phyloP scores from a whole-genome alignment of 2,888 invertebrate genomes.

The Lepetodrilus schrolli region DNA sequence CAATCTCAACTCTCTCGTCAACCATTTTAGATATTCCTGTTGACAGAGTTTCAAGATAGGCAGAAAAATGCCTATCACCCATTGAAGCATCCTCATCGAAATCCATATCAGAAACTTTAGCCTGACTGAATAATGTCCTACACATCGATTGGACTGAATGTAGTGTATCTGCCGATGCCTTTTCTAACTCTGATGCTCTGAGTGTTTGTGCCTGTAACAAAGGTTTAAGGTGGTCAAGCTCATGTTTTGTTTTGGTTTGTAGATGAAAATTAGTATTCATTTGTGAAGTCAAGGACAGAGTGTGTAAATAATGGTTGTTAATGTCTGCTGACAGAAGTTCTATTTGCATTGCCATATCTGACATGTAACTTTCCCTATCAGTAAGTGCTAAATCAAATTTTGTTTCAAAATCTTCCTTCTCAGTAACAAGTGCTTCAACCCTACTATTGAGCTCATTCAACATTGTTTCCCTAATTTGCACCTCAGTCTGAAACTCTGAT shows the following conservation, averaged over 20 bases:
- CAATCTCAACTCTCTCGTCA: constrained; percentile 1
- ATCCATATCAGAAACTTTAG: background rate
- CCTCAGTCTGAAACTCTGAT: background rate
- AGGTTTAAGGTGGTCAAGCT: constrained; percentile 13
- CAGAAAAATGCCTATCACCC: too few species aligned
- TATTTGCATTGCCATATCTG: background rate
- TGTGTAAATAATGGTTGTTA: background rate
- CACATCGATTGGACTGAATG: background rate
- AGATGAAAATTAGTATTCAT: constrained; percentile 1
- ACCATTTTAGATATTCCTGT: background rate
- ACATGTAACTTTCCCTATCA: background rate
- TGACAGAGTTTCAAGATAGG: background rate
- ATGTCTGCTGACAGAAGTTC: background rate
- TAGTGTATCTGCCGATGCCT: background rate
- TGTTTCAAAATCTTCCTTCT: background rate
- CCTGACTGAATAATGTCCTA: background rate
- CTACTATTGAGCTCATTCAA: background rate
- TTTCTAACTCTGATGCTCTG: background rate
- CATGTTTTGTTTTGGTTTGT: background rate
- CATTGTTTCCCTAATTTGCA: background rate
- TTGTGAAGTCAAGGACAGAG: constrained; percentile 1
- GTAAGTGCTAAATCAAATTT: background rate
- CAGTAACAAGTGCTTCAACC: background rate
- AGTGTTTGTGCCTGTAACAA: constrained; percentile 14
- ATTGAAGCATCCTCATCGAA: background rate